Percentiles rank a stretch among this genome's conserved stretches.
Conservation (phyloP, 2,113 vertebrate genomes). For the Polypterus senegalus region DNA sequence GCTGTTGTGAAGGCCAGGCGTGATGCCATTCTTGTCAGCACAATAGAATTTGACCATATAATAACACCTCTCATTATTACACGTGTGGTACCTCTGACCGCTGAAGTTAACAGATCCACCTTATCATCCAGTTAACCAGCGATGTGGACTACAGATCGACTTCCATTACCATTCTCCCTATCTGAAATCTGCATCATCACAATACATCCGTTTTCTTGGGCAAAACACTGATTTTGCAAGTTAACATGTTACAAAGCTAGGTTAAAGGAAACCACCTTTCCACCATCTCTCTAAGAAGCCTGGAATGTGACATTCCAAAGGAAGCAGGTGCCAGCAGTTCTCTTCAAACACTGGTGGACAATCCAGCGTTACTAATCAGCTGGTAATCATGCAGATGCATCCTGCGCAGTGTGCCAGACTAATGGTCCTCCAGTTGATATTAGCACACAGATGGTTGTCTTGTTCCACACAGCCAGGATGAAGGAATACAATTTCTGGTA, state of each 20-base stretch:
- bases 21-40: too few species aligned
- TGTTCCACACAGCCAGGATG: not conserved
- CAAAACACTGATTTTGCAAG: not conserved
- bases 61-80: too few species aligned
- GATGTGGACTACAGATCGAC: too few species aligned
- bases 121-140: too few species aligned
- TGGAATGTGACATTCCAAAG: slow-evolving; percentile 21
- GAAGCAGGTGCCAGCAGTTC: slow-evolving; percentile 27
- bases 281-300: not conserved
- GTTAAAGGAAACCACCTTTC: slow-evolving; percentile 3
- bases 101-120: too few species aligned
- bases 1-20: too few species aligned
- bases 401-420: slow-evolving; percentile 8
- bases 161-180: too few species aligned
- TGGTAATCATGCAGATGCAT: slow-evolving; percentile 27
- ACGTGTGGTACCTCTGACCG: too few species aligned
- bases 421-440: not conserved
- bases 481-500: not conserved
- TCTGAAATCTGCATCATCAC: too few species aligned
- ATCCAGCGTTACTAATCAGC: slow-evolving; percentile 15
- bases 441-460: not conserved
- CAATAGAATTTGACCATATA: too few species aligned
- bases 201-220: not conserved
- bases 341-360: slow-evolving; percentile 13
- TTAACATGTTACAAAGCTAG: not conserved